phyloP scores from a whole-genome alignment of 2,888 invertebrate genomes.

The Drosophila multiciliata region DNA sequence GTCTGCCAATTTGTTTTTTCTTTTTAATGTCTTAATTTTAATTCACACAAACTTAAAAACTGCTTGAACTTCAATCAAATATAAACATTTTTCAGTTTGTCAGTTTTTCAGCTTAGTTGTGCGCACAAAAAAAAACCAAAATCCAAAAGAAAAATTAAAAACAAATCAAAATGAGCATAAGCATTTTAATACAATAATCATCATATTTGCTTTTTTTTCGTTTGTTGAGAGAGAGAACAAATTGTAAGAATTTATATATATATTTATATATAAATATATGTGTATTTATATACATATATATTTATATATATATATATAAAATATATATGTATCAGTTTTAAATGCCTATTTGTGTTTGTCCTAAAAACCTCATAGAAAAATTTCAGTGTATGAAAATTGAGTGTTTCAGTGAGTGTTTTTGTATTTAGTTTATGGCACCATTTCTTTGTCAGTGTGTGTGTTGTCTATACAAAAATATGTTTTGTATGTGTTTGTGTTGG shows the following conservation, averaged over 20 bases:
- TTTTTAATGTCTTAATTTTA: constrained; percentile 49
- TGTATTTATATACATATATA: neutral
- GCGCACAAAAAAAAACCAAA: constrained; percentile 57
- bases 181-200: constrained; percentile 34
- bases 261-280: constrained; percentile 7
- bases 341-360: constrained; percentile 72
- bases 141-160: constrained; percentile 20
- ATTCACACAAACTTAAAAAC: constrained; percentile 55
- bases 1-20: constrained; percentile 51
- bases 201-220: constrained; percentile 13
- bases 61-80: constrained; percentile 34
- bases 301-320: constrained; percentile 14
- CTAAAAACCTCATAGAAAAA: constrained; percentile 65
- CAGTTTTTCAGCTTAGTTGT: constrained; percentile 51
- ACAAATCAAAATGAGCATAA: constrained; percentile 53
- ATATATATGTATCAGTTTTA: constrained; percentile 42
- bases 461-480: constrained; percentile 57
- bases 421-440: constrained; percentile 69
- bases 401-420: constrained; percentile 35
- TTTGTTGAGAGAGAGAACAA: constrained; percentile 31
- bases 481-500: constrained; percentile 13
- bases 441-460: constrained; percentile 56
- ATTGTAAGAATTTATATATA: neutral
- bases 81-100: neutral
- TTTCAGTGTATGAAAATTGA: constrained; percentile 42